A percentile compares a stretch with the other conserved stretches of the same genome.
phyloP scores from a whole-genome alignment of 2,888 invertebrate genomes.

The Galerucella nymphaeae region DNA sequence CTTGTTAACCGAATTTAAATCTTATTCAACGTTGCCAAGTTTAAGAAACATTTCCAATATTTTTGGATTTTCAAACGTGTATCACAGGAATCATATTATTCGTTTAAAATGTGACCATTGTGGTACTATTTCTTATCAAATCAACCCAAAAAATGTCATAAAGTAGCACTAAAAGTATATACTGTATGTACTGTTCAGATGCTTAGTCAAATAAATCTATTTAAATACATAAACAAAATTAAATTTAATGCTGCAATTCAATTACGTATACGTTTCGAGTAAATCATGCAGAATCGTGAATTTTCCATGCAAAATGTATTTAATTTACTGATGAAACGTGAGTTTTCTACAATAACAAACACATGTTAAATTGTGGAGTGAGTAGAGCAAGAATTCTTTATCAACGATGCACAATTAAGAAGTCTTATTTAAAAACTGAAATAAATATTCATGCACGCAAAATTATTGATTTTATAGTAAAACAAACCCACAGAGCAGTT shows the following conservation, averaged over 20 bases:
- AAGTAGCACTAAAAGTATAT: background rate
- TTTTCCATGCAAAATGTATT: background rate
- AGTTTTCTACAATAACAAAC: background rate
- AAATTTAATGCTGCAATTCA: background rate
- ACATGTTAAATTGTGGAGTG: background rate
- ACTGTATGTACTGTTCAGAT: background rate
- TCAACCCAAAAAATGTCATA: background rate
- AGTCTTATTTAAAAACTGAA: no score
- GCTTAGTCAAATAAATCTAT: background rate
- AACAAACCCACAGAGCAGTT: no score
- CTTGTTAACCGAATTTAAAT: no score
- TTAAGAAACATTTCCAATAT: no score
- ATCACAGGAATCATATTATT: no score
- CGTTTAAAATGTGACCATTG: background rate
- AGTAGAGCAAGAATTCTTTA: background rate
- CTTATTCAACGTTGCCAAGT: no score
- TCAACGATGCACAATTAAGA: background rate
- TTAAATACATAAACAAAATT: constrained; percentile 1
- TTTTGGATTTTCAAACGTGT: no score
- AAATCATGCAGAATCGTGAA: background rate
- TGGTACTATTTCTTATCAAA: background rate
- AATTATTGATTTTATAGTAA: no score
- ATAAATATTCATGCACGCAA: no score
- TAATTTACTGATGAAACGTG: background rate
- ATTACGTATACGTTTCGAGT: background rate